Conservation (phyloP, 2,113 vertebrate genomes). For the Micromys minutus region DNA sequence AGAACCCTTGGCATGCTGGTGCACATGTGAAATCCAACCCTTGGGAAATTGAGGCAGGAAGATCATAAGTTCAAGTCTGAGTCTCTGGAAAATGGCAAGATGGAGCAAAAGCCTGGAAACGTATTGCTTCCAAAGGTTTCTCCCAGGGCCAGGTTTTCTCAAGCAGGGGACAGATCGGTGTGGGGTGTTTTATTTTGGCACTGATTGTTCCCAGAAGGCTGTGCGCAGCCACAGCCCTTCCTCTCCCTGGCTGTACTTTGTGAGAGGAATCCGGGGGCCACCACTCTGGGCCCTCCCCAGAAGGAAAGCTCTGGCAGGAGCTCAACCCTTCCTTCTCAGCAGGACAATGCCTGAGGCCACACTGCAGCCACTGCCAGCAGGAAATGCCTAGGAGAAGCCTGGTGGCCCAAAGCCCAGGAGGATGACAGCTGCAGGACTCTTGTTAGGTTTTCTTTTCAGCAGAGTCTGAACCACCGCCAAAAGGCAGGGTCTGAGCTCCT, state of each 20-base stretch:
- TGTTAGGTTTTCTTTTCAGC: conserved; percentile 32
- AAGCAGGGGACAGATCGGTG: not conserved
- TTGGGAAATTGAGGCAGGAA: not conserved
- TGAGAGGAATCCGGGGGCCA: not conserved
- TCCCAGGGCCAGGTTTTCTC: not conserved
- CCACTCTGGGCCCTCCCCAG: not conserved
- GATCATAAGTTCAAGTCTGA: not conserved
- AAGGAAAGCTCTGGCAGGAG: not conserved
- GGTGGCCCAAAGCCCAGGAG: not conserved
- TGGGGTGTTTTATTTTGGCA: not conserved
- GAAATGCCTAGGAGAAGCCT: conserved; percentile 27
- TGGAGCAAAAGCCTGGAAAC: not conserved
- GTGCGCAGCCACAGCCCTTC: not conserved
- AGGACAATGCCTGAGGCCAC: not conserved
- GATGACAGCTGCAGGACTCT: not conserved
- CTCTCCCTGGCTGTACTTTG: not conserved
- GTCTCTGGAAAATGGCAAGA: not conserved
- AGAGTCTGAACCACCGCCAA: not conserved
- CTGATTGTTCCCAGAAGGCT: not conserved
- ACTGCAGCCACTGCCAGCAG: conserved; percentile 12
- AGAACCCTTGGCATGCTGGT: not conserved
- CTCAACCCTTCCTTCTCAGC: not conserved
- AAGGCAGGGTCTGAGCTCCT: not conserved
- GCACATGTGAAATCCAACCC: not conserved
- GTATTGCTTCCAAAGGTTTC: not conserved